Conservation (phyloP, 2,113 vertebrate genomes). For the Indicator indicator region DNA sequence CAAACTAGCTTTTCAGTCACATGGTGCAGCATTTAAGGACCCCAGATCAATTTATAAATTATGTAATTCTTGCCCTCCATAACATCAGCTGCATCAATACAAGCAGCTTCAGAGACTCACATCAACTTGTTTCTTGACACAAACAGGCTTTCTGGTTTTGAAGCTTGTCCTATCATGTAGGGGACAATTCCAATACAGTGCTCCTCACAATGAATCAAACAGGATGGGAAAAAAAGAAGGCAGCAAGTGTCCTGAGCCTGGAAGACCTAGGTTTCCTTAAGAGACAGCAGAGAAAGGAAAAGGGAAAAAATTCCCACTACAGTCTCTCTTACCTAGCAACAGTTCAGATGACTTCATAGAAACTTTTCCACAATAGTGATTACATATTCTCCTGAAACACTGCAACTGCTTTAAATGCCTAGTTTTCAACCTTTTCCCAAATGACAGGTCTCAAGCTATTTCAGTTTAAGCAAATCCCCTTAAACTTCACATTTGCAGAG, state of each 20-base stretch:
- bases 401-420: not conserved
- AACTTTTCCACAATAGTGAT: conserved; percentile 7
- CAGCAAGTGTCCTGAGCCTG: not conserved
- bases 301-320: not conserved
- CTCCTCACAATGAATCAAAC: not conserved
- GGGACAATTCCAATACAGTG: not conserved
- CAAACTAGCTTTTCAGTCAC: not conserved
- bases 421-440: not conserved
- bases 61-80: not conserved
- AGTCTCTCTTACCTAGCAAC: not conserved
- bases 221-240: not conserved
- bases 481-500: not conserved
- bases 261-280: not conserved
- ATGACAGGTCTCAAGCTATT: not conserved
- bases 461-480: not conserved
- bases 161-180: not conserved
- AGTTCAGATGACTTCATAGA: not conserved
- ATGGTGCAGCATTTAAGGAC: not conserved
- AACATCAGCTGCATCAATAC: not conserved
- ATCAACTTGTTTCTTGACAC: not conserved
- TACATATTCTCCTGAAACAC: not conserved
- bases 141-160: not conserved
- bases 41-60: not conserved
- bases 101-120: not conserved
- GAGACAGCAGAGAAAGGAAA: not conserved